Conservation (phyloP, 2,888 invertebrate species). For the Drosophila antonietae region DNA sequence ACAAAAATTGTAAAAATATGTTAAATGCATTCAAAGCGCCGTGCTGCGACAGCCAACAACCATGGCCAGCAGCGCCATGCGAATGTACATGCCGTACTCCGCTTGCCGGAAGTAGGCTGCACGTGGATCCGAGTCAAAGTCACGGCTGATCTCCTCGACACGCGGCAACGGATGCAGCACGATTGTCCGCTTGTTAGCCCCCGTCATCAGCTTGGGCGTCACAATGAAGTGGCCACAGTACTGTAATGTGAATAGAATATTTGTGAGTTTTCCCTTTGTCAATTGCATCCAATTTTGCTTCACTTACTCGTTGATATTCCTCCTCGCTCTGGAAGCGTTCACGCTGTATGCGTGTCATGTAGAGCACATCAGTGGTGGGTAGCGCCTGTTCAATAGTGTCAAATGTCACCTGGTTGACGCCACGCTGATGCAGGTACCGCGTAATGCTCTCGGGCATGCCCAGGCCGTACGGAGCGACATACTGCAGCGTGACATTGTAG, state of each 20-base stretch:
- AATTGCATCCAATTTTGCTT: neutral
- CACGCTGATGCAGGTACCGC: slow-evolving; percentile 91
- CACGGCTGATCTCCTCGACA: slow-evolving; percentile 96
- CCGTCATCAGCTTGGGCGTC: slow-evolving; percentile 97
- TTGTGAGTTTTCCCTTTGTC: neutral
- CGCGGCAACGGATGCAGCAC: slow-evolving; percentile 99
- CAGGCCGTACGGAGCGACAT: slow-evolving; percentile 94
- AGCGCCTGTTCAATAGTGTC: slow-evolving; percentile 93
- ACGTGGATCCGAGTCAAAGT: slow-evolving; percentile 97
- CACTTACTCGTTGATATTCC: slow-evolving; percentile 92
- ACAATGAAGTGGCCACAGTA: slow-evolving; percentile 94
- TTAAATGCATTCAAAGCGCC: slow-evolving; percentile 35
- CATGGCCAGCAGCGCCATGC: slow-evolving; percentile 98
- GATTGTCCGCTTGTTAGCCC: slow-evolving; percentile 96
- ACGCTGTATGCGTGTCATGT: slow-evolving; percentile 98
- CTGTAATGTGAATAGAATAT: slow-evolving; percentile 85
- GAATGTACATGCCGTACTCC: slow-evolving; percentile 98
- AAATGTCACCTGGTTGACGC: slow-evolving; percentile 89
- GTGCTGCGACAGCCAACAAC: slow-evolving; percentile 88
- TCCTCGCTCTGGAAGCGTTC: slow-evolving; percentile 94
- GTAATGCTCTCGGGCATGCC: slow-evolving; percentile 96
- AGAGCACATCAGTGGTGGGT: slow-evolving; percentile 97
- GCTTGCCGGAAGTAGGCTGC: slow-evolving; percentile 99
- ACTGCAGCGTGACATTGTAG: slow-evolving; percentile 96
- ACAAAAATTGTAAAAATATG: slow-evolving; percentile 15